Percentiles rank a stretch among this genome's conserved stretches.
Conservation (phyloP, 1,140 invertebrate genomes). For the Capitella teleta region DNA sequence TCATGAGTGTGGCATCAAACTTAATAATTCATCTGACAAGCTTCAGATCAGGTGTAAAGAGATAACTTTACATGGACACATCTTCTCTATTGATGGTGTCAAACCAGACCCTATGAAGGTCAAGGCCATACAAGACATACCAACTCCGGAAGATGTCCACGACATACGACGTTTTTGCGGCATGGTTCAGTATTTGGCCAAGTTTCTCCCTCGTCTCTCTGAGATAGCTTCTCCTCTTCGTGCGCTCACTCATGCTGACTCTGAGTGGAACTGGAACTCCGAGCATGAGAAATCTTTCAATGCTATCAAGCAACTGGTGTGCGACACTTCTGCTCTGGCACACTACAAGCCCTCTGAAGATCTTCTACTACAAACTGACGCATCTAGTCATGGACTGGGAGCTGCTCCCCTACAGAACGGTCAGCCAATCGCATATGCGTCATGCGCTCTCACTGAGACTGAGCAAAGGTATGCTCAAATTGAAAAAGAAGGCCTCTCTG, state of each 20-base stretch:
- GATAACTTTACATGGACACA: constrained; percentile 14
- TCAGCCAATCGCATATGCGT: constrained; percentile 40
- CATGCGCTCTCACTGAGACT: constrained; percentile 30
- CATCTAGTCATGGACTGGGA: constrained; percentile 33
- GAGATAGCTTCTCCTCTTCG: not conserved
- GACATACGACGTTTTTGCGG: constrained; percentile 17
- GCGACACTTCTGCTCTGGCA: constrained; percentile 14
- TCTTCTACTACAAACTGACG: constrained; percentile 20
- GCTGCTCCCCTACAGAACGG: constrained; percentile 40
- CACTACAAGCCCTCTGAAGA: constrained; percentile 17
- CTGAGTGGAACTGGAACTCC: not conserved
- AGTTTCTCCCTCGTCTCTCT: constrained; percentile 14
- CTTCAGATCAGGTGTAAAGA: not conserved
- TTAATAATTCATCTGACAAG: constrained; percentile 30
- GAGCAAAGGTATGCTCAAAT: constrained; percentile 44
- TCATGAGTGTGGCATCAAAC: constrained; percentile 25
- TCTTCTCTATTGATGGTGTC: constrained; percentile 34
- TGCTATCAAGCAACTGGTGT: constrained; percentile 15
- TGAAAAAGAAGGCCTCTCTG: constrained; percentile 43
- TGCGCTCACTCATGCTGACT: not conserved
- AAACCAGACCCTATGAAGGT: constrained; percentile 33
- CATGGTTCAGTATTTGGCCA: constrained; percentile 17
- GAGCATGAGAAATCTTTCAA: constrained; percentile 12
- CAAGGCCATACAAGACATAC: constrained; percentile 24
- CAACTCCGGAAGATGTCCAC: constrained; percentile 11